Conservation (phyloP, 2,113 vertebrate genomes). For the Ardeotis arabs region DNA sequence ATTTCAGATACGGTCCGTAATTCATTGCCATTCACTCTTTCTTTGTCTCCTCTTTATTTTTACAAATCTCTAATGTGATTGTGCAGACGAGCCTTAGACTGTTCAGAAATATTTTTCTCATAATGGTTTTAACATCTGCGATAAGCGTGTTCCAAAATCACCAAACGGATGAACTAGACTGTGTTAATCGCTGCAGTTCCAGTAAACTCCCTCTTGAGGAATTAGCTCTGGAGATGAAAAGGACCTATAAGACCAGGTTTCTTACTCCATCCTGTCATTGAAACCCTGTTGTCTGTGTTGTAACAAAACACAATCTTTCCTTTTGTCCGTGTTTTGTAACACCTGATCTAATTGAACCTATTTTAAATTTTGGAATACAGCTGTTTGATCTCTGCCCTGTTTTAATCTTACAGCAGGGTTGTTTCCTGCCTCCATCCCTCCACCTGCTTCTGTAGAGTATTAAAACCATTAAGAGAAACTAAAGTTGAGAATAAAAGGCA, state of each 20-base stretch:
- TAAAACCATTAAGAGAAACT: slow-evolving; percentile 16
- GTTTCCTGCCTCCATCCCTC: background rate
- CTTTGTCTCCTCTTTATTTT: background rate
- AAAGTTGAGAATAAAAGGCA: background rate
- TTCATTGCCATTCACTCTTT: background rate
- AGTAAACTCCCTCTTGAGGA: background rate
- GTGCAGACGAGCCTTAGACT: background rate
- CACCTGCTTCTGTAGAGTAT: background rate
- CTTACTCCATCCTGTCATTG: background rate
- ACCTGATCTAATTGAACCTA: background rate
- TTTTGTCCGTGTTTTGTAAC: background rate
- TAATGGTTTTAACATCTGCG: background rate
- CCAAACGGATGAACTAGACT: background rate
- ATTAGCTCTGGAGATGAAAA: background rate
- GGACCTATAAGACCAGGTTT: background rate
- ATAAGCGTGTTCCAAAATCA: background rate
- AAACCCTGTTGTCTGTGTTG: background rate
- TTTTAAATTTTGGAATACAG: background rate
- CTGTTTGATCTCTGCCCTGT: background rate
- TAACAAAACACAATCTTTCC: background rate
- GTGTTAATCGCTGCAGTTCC: background rate
- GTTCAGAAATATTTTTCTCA: background rate
- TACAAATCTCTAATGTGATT: background rate
- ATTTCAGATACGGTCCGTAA: slow-evolving; percentile 18
- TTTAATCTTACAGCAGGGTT: background rate